Evolutionary conservation across 2,113 vertebrate species (phyloP), one percentile per base, ranked within the genome.

Genomic region (Tretioscincus oriximinensis): DNA sequence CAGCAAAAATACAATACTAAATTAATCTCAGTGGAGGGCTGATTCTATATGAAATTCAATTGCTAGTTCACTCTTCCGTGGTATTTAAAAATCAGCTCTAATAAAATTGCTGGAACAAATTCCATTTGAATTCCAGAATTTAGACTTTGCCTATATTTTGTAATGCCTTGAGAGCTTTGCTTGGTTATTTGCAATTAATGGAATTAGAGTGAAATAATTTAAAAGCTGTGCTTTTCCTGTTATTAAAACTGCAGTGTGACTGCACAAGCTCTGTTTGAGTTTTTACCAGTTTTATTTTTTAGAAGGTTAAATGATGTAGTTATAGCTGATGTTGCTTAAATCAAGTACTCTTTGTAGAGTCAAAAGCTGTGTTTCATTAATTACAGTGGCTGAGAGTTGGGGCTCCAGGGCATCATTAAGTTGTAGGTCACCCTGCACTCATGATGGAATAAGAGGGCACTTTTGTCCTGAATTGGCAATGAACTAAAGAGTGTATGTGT

Each of bases 241-340:
- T 67, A 24, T n/a, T 77, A 67, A 77, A 78, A 45, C 29, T n/a
- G 18, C 28, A 35, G 6, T 69, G 22, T 68, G 29, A 29, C 26
- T 78, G 29, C 66, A 54, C 29, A 45, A 28, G 16, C 63, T 67
- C 21, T 49, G 31, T 14, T 41, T 26, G 22, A 31, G 58, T 63
- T 41, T 20, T 69, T 78, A 69, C 69, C 69, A 58, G 31, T 29
- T 72, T 26, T 20, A n/a, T 54, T 78, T 78, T 78, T 60, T 24
- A 78, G 20, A 69, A 24, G 29, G n/a, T 58, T 58, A 78, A 68
- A 77, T 77, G 60, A 49, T 51, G 47, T 58, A 69, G 54, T 41
- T 29, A 69, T 51, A 22, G 1, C 22, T 69, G 24, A 21, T 18
- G 29, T n/a, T 72, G 49, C 22, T 78, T 68, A 68, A 78, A 78